Conservation (phyloP, 2,113 vertebrate species). For the Neotoma lepida region DNA sequence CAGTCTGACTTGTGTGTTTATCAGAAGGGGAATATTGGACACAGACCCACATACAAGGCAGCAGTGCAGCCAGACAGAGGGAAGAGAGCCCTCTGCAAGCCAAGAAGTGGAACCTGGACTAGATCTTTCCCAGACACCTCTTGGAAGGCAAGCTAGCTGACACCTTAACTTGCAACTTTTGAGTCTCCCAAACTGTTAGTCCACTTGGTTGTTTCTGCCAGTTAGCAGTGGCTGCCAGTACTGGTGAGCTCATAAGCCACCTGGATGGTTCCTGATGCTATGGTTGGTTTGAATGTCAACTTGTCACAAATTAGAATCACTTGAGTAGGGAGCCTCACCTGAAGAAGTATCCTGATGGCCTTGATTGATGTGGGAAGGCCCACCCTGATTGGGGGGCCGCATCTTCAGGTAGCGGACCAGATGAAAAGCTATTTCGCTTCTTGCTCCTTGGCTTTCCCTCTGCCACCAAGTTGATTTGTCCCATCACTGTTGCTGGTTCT, state of each 20-base stretch:
- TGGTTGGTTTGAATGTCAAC: background rate
- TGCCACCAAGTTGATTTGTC: background rate
- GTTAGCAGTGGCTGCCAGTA: background rate
- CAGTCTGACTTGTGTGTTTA: background rate
- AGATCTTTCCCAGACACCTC: background rate
- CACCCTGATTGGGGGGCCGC: background rate
- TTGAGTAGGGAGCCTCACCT: background rate
- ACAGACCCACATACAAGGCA: background rate
- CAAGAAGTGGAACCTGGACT: background rate
- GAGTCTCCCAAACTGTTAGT: slow-evolving; percentile 7
- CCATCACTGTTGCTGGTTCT: background rate
- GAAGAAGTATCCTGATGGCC: background rate
- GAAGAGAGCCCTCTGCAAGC: background rate
- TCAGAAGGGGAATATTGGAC: background rate
- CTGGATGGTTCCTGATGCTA: background rate
- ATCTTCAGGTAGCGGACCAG: no score
- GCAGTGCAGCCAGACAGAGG: background rate
- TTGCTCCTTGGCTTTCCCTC: background rate
- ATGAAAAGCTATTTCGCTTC: background rate
- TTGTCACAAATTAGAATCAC: background rate
- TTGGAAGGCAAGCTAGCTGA: background rate
- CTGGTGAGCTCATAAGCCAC: background rate
- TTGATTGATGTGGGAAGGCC: background rate
- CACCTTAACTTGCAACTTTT: background rate
- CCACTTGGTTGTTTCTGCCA: background rate